These are phyloP conservation scores for Dicentrarchus labrax DNA, from an alignment of 2,113 vertebrate species.

Conservation along the genomic window DNA sequence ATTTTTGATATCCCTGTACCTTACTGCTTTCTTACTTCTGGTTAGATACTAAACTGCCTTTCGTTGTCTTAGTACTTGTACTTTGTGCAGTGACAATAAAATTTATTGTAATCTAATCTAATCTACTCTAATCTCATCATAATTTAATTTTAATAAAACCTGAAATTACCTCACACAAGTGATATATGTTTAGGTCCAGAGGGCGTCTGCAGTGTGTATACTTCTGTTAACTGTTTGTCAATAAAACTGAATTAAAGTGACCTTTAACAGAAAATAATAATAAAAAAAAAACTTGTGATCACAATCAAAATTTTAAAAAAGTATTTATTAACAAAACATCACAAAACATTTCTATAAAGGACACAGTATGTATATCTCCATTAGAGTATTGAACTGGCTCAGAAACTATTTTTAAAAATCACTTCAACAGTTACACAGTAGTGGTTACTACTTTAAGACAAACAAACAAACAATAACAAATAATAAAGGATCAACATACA, in stretches of 20 bases:
- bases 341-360: conserved; percentile 26
- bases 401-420: conserved; percentile 26
- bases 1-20: no score
- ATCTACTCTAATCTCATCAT: no score
- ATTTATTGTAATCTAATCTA: no score
- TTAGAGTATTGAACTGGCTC: conserved; percentile 27
- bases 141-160: background rate
- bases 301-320: background rate
- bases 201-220: background rate
- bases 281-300: background rate
- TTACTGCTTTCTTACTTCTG: no score
- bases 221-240: background rate
- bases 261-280: background rate
- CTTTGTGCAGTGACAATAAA: no score
- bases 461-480: background rate
- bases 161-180: background rate
- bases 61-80: no score
- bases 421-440: conserved; percentile 17
- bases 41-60: no score
- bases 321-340: conserved; percentile 51
- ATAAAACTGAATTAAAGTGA: background rate
- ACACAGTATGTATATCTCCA: background rate
- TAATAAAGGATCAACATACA: background rate
- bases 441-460: conserved; percentile 24
- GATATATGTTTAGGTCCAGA: background rate